phyloP scores from a whole-genome alignment of 2,797 vertebrate species.

The Chelmon rostratus region DNA sequence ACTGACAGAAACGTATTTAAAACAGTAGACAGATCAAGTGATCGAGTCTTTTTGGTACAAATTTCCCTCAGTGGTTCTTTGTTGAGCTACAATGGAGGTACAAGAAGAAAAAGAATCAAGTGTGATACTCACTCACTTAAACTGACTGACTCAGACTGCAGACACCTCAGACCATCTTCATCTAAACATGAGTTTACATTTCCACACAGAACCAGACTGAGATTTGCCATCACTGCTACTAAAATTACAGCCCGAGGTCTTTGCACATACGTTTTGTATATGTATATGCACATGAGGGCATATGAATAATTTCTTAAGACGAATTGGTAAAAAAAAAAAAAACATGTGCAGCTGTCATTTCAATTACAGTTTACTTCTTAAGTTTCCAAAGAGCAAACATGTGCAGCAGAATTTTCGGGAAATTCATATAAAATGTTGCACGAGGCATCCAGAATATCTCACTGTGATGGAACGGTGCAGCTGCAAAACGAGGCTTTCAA shows the following conservation, averaged over 20 bases:
- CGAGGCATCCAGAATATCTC: not conserved
- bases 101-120: too few relatives aligned
- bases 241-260: not conserved
- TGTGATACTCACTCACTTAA: not conserved
- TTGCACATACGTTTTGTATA: not conserved
- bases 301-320: not conserved
- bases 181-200: not conserved
- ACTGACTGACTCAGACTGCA: not conserved
- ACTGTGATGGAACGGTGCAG: not conserved
- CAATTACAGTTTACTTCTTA: not conserved
- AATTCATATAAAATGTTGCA: not conserved
- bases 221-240: not conserved
- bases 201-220: too few relatives aligned
- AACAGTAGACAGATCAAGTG: not conserved
- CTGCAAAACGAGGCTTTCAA: not conserved
- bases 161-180: not conserved
- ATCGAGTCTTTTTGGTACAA: not conserved
- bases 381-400: not conserved
- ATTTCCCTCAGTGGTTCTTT: not conserved
- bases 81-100: not conserved
- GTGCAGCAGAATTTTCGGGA: not conserved
- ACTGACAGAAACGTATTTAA: not conserved
- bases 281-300: not conserved
- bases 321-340: not conserved
- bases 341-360: not conserved